Base-by-base conservation (phyloP, 1,140 invertebrate species). In the Maconellicoccus hirsutus region DNA sequence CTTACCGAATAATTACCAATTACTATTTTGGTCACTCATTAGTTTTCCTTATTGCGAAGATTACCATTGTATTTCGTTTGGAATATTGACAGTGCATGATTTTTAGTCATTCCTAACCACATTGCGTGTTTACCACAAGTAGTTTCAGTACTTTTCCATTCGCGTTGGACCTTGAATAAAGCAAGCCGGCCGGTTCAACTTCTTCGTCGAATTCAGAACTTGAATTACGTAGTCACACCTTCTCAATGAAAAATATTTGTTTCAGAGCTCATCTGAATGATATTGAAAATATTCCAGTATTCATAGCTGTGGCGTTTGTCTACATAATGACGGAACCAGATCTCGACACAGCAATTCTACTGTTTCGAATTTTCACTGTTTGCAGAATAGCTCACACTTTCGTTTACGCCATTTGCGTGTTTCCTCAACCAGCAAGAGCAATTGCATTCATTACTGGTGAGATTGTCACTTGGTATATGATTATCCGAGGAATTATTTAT, bases 241-340 rank as follows among this genome's bases (percentile, higher is more conserved):
- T 33, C 12, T 33, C 29, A 33, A 3, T 33, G 61, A 23, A 4
- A 22, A 10, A 26, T 23, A 8, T 66, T 25, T 10, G 8, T 66
- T 66, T 22, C 61, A 82, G 88, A 73, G 87, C 87, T 59, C 88
- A 90, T 77, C 77, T 86, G 70, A 91, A 91, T 76, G 89, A 91
- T 75, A 76, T 90, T 74, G 89, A 91, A 79, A 91, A 89, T 76
- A 88, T 90, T 70, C 81, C 86, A 0, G 79, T 84, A 1, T 91
- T 89, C 75, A 82, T 87, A 75, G 76, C 87, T 2, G 77, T 86
- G n/a, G 84, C 81, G 7, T 82, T 84, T 0, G 74, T 88, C 21
- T 90, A 88, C 75, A 76, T 87, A 21, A 78, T 84, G 0, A 88
- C 86, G 0, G 80, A 80, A 25, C 89, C 89, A 0, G 75, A 77